Evolutionary conservation across 2,797 vertebrate genomes (phyloP), one percentile per base, ranked within the genome.

Genomic region (Hypotaenidia philippensis): DNA sequence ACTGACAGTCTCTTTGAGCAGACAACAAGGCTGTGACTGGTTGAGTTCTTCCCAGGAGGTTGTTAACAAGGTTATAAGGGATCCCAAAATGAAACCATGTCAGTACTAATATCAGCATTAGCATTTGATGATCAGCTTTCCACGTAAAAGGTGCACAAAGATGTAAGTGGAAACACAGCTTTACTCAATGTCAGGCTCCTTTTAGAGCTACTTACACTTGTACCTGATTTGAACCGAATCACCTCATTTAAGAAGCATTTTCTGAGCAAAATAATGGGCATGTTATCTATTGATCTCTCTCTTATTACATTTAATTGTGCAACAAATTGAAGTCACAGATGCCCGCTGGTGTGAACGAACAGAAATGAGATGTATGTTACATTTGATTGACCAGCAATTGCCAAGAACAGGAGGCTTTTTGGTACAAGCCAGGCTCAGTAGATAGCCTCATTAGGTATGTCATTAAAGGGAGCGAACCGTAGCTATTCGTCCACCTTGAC

Each of bases 181-280:
- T 76, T 49, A 49, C 11, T 68, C 60, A 80, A 22, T 6, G 6
- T 74, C 19, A 31, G 57, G 19, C 20, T 64, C 17, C 22, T 56
- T 87, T 70, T 34, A 60, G 44, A 83, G 11, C 8, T 57, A 27
- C 20, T 92, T 92, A 82, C 11, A 12, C 22, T 80, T 76, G 29
- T 61, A 75, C 40, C 10, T 68, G 16, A 53, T 81, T 79, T 81
- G 45, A 90, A 87, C 22, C 55, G 75, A 83, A 52, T 68, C 34
- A 61, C 23, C 40, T 96, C 26, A 75, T 70, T 81, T 91, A 56
- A 95, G 83, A 93, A 89, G 45, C n/a, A 56, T 71, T 92, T 94
- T 92, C 60, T 79, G 31, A 93, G 50, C n/a, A 86, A 89, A 88
- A 79, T 83, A 84, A 79, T 25, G 15, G 41, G 5, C 45, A 79